Conservation (phyloP, 2,113 vertebrate species). For the Sinocyclocheilus grahami region DNA sequence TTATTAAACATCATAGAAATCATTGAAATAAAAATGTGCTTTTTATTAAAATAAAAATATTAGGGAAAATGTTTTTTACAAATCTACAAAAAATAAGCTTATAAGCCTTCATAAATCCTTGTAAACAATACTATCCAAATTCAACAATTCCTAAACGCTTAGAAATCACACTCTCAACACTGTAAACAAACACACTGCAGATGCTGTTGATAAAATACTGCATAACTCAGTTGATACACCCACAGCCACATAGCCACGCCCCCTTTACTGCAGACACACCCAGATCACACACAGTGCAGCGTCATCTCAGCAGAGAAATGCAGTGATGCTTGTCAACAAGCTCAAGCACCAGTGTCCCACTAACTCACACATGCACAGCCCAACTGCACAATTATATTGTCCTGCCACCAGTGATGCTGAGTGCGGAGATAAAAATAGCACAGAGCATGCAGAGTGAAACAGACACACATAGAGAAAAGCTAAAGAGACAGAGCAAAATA, state of each 20-base stretch:
- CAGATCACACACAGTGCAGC: slow-evolving; percentile 58
- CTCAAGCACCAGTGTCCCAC: slow-evolving; percentile 41
- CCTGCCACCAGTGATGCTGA: slow-evolving; percentile 41
- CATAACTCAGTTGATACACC: slow-evolving; percentile 41
- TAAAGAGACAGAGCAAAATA: slow-evolving; percentile 31
- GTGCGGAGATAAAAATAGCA: slow-evolving; percentile 57
- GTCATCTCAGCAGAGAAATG: slow-evolving; percentile 42
- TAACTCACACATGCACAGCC: slow-evolving; percentile 42
- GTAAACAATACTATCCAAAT: background rate
- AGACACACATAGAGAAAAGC: background rate
- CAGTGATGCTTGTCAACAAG: slow-evolving; percentile 47
- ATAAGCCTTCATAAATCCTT: background rate
- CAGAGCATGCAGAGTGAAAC: slow-evolving; percentile 30
- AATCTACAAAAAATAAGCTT: background rate
- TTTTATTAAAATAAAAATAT: background rate
- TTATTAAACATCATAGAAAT: background rate
- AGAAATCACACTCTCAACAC: background rate
- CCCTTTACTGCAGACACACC: slow-evolving; percentile 76
- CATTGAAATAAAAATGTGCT: background rate
- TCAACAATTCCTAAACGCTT: background rate
- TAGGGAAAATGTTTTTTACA: background rate
- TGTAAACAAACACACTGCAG: slow-evolving; percentile 47
- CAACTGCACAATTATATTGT: slow-evolving; percentile 52
- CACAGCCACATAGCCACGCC: slow-evolving; percentile 55
- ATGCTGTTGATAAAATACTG: slow-evolving; percentile 35